These are phyloP conservation scores for Actias luna DNA, from an alignment of 2,888 invertebrate genomes.

Conservation along the genomic window DNA sequence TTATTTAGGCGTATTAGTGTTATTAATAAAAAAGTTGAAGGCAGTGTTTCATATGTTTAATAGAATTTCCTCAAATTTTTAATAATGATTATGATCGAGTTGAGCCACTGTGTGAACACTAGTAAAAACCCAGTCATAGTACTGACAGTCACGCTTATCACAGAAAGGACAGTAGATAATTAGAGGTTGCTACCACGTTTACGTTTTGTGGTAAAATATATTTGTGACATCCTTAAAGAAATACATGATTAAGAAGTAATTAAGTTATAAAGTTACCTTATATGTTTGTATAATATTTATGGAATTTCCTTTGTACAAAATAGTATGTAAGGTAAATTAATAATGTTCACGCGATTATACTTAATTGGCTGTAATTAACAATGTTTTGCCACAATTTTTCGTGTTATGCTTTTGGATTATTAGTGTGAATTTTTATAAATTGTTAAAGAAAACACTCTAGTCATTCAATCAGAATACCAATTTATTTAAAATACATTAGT, in stretches of 20 bases:
- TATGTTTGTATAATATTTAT: background rate
- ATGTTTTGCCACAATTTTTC: too few relatives aligned
- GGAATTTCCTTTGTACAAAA: background rate
- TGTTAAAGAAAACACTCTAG: background rate
- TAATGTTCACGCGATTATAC: background rate
- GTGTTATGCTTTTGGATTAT: background rate
- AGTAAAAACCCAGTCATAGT: too few relatives aligned
- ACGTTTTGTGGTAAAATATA: background rate
- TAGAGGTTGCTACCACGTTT: background rate
- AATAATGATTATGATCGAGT: too few relatives aligned
- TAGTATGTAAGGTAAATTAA: background rate
- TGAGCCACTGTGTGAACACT: too few relatives aligned
- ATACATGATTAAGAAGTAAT: background rate
- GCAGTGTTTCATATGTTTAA: too few relatives aligned
- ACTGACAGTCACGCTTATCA: too few relatives aligned
- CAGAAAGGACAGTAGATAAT: too few relatives aligned
- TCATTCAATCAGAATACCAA: background rate
- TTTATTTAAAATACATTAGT: background rate
- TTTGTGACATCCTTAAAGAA: background rate
- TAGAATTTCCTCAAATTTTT: too few relatives aligned
- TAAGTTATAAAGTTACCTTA: background rate
- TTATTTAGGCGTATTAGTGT: too few relatives aligned
- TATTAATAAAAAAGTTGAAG: too few relatives aligned
- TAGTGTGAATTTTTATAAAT: background rate
- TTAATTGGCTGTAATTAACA: too few relatives aligned